phyloP scores from a whole-genome alignment of 2,113 vertebrate species.

The Anolis sagrei region DNA sequence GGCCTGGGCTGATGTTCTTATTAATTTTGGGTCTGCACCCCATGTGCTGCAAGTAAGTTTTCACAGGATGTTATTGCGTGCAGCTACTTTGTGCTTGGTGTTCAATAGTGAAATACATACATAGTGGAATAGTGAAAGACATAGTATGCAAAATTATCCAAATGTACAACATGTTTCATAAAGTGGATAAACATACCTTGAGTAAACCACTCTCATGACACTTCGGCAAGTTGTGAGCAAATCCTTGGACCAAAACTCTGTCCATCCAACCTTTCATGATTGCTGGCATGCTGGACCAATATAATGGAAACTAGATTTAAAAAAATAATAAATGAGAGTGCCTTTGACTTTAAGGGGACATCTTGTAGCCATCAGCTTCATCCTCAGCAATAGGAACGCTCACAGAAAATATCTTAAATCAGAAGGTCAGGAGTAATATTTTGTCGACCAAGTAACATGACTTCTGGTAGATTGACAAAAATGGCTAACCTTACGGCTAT shows the following conservation, averaged over 20 bases:
- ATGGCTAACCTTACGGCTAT: too few relatives aligned
- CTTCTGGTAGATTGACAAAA: too few relatives aligned
- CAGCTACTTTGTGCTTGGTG: too few relatives aligned
- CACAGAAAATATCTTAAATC: neutral
- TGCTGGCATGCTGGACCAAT: constrained; percentile 80
- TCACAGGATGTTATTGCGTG: too few relatives aligned
- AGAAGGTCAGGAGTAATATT: neutral
- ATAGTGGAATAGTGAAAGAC: neutral
- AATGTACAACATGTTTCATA: neutral
- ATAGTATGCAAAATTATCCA: neutral
- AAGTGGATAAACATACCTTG: constrained; percentile 63
- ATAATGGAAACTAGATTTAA: constrained; percentile 77
- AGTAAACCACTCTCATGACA: constrained; percentile 70
- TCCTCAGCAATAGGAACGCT: neutral
- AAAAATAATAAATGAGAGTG: neutral
- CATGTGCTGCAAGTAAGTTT: too few relatives aligned
- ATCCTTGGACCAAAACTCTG: constrained; percentile 78
- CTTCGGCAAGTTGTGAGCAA: constrained; percentile 70
- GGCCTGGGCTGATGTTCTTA: too few relatives aligned
- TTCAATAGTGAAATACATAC: too few relatives aligned
- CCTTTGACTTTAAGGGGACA: neutral
- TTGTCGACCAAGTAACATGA: too few relatives aligned
- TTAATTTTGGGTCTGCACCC: too few relatives aligned
- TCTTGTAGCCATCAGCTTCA: neutral
- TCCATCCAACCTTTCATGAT: constrained; percentile 84